Evolutionary conservation across 2,797 vertebrate species (phyloP), one percentile per base, ranked within the genome.

Genomic region (Scomberomorus guttatus): DNA sequence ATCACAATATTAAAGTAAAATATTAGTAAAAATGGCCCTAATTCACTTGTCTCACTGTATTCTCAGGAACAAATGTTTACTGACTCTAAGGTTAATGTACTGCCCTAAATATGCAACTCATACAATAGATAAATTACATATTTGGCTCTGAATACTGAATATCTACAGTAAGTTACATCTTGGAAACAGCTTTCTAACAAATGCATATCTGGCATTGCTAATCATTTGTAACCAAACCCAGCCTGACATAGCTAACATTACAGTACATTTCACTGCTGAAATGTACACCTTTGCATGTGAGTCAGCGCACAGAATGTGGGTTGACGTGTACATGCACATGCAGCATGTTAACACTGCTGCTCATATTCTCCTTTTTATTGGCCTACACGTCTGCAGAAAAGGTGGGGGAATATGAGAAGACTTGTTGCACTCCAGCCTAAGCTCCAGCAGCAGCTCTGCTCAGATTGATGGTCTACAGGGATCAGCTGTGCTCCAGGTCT

Each of bases 381-480:
- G 12, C 61, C 63, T 75, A 20, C 72, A 75, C 56, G 72, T 88
- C 78, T 87, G 77, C 51, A 77, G 65, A 34, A 68, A 81, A 68
- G 81, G 52, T 61, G 42, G 48, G 46, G 86, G 85, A 94, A 94
- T 80, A 70, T 29, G 90, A 93, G 93, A 91, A 68, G 87, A 89
- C 88, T 92, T 91, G 90, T 92, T 88, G 84, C 88, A 42, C 72
- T 79, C 27, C 5, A 67, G 66, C 75, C 71, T 54, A 2, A 65
- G 61, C 75, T 82, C 42, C 61, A 48, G 80, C 90, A 59, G 76
- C 78, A 63, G 81, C 32, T 77, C 57, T 29, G 25, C 48, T 90
- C 78, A 92, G 92, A 94, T 85, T 91, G 89, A 93, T 86, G 87
- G 87, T 87, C 87, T 84, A 77, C 25, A 5, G 89, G 88, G 89